These are phyloP conservation scores for Ecliptopera silaceata DNA, from an alignment of 2,888 invertebrate species.

Conservation along the genomic window DNA sequence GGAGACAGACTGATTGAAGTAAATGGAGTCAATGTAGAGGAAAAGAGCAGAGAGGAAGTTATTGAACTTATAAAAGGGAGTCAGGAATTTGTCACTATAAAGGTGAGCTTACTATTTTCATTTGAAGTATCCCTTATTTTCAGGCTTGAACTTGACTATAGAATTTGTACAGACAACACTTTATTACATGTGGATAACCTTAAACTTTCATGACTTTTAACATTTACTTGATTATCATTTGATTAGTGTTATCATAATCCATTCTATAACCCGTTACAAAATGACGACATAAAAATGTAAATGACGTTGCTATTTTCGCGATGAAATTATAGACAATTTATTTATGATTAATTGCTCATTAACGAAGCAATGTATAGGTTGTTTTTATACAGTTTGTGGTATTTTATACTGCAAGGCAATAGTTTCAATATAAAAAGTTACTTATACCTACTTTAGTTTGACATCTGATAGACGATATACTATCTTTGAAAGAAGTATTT, in stretches of 20 bases:
- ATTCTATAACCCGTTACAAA: slow-evolving; percentile 9
- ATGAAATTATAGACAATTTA: slow-evolving; percentile 16
- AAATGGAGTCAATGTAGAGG: slow-evolving; percentile 93
- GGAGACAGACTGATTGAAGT: slow-evolving; percentile 97
- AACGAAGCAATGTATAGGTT: background rate
- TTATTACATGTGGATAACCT: background rate
- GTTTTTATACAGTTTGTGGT: background rate
- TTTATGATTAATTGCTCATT: slow-evolving; percentile 20
- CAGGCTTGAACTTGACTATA: background rate
- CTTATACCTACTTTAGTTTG: too few species aligned
- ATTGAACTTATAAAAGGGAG: slow-evolving; percentile 96
- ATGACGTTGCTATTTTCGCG: slow-evolving; percentile 21
- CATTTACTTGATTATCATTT: background rate
- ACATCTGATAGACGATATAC: background rate
- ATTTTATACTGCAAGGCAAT: background rate
- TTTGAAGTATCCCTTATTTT: too few species aligned
- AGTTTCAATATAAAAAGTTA: too few species aligned
- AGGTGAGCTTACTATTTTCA: slow-evolving; percentile 83
- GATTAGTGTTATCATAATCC: background rate
- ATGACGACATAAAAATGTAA: slow-evolving; percentile 12
- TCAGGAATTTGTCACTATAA: slow-evolving; percentile 91
- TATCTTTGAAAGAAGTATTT: background rate
- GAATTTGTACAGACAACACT: background rate
- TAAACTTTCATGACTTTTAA: background rate
- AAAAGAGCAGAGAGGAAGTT: slow-evolving; percentile 93